Percentiles rank a stretch among this genome's conserved stretches.
Evolutionary conservation across 2,888 invertebrate genomes (phyloP).

Genomic region (Leptopilina syphax): DNA sequence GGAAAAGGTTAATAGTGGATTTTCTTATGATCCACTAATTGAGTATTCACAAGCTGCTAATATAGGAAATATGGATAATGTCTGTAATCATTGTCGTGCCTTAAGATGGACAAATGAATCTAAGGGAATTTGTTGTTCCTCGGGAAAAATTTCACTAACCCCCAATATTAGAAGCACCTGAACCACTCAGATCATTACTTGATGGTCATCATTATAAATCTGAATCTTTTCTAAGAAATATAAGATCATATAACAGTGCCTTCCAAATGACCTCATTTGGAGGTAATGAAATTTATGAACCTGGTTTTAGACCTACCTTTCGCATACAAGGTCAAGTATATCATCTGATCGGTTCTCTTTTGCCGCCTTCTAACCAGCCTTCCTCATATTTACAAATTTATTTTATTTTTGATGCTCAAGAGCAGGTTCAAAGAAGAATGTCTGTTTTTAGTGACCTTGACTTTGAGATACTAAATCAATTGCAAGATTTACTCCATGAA

Average conservation of each 20-base stretch:
- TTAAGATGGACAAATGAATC: constrained; percentile 70
- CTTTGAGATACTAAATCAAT: constrained; percentile 37
- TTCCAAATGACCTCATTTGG: constrained; percentile 41
- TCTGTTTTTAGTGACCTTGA: constrained; percentile 35
- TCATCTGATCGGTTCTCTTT: constrained; percentile 26
- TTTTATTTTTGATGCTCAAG: constrained; percentile 46
- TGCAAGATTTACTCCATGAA: constrained; percentile 49
- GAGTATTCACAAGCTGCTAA: constrained; percentile 43
- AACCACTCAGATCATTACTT: constrained; percentile 52
- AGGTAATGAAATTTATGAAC: background rate
- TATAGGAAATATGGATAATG: constrained; percentile 65
- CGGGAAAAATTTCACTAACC: constrained; percentile 72
- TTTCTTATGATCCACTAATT: background rate
- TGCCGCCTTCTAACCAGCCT: constrained; percentile 17
- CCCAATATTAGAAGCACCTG: constrained; percentile 61
- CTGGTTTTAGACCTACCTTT: constrained; percentile 29
- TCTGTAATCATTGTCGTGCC: constrained; percentile 69
- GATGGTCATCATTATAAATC: no score
- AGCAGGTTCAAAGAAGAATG: constrained; percentile 35
- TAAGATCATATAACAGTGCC: constrained; percentile 13
- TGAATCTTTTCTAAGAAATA: background rate
- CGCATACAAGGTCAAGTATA: constrained; percentile 38
- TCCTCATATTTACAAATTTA: constrained; percentile 34
- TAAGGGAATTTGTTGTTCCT: constrained; percentile 72
- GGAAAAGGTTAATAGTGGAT: background rate